Base-by-base conservation (phyloP, 1,140 invertebrate genomes). In the Zaprionus capensis region DNA sequence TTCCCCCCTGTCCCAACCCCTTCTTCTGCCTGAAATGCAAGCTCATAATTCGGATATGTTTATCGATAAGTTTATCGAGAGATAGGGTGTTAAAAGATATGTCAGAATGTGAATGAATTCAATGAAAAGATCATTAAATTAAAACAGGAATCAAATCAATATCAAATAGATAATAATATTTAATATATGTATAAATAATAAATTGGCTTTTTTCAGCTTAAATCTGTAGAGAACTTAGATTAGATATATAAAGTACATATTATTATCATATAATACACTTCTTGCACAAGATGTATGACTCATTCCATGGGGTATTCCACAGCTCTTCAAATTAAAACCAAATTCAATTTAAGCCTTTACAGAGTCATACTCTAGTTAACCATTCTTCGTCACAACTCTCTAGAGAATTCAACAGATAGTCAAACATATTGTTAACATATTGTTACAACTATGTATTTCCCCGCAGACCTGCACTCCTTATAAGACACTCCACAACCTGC, bases 401-500 rank as follows among this genome's bases (percentile, higher is more conserved):
- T 9, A 9, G 31, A 34, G 31, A 9, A 34, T 34, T 9, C 0
- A 34, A 34, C 9, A 34, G 31, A 34, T 34, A 41, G 5, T 41
- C 14, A 41, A 41, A 41, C 38, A 53, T 59, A 72, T 72, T 66
- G 55, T 67, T 72, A n/a, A 41, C 63, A 72, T 59, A 72, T 72
- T 41, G 41, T 44, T 17, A 2, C 34, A 67, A 62, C 6, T 36
- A 46, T 55, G 44, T 46, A 44, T 41, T 34, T 68, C 64, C 46
- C 55, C 34, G 2, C n/a, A 51, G 24, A 66, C 34, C 5, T 66
- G 28, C 31, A 31, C 38, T 14, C 55, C 55, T 46, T 59, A 46
- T 46, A 44, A 20, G 64, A 24, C 51, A 31, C 14, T 0, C 1
- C 1, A 2, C 26, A n/a, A 56, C n/a, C 24, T n/a, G 24, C 5